Conservation (phyloP, 2,888 invertebrate genomes). For the Chorisops tibialis region DNA sequence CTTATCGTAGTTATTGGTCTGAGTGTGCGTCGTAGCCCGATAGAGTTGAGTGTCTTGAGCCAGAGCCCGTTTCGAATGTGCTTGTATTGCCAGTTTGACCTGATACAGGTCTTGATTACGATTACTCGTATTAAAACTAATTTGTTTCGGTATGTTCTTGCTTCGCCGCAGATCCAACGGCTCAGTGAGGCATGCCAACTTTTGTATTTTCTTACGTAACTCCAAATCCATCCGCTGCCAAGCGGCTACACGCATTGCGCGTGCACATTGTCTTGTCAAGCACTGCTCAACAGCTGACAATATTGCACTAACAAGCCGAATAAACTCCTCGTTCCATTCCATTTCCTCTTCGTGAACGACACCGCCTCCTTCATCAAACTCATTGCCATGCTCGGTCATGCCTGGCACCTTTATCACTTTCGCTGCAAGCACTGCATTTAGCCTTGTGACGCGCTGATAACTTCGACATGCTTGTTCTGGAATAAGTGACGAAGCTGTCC, state of each 20-base stretch:
- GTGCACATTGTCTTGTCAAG: constrained; percentile 65
- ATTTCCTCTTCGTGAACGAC: constrained; percentile 45
- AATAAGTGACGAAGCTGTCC: constrained; percentile 73
- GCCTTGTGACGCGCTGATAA: constrained; percentile 56
- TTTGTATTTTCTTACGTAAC: constrained; percentile 62
- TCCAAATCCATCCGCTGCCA: constrained; percentile 65
- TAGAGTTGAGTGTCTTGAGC: constrained; percentile 48
- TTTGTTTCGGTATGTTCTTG: constrained; percentile 29
- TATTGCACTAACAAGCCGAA: constrained; percentile 61
- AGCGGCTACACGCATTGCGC: constrained; percentile 61
- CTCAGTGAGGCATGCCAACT: constrained; percentile 57
- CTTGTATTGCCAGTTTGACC: constrained; percentile 51
- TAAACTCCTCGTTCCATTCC: constrained; percentile 57
- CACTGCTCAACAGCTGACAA: constrained; percentile 67
- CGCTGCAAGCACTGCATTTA: constrained; percentile 50
- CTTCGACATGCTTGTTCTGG: constrained; percentile 81
- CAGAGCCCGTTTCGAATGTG: constrained; percentile 49
- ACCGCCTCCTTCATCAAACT: constrained; percentile 39
- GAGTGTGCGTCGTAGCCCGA: constrained; percentile 44
- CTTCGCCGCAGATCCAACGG: constrained; percentile 46
- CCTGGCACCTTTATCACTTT: constrained; percentile 51
- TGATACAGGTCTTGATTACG: constrained; percentile 52
- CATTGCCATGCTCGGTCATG: constrained; percentile 43
- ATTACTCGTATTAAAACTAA: constrained; percentile 43
- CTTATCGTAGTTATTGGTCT: constrained; percentile 41